phyloP scores from a whole-genome alignment of 2,888 invertebrate species.

The Cheilosia impressa region DNA sequence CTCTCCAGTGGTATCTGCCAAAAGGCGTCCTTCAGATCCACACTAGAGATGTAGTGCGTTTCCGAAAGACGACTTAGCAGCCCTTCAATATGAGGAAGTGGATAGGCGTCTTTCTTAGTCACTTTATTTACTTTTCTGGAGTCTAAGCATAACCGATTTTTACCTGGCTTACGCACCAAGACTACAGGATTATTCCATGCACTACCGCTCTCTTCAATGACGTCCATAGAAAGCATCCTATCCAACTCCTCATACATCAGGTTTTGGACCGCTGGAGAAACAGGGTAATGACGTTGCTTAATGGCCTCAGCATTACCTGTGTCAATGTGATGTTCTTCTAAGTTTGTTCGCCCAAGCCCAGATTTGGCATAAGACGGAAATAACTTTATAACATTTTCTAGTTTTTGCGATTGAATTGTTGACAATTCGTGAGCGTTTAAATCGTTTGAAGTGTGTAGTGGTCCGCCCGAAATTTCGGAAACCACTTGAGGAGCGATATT shows the following conservation, averaged over 20 bases:
- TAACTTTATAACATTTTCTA: background rate
- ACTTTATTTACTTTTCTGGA: no score
- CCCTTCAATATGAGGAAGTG: constrained; percentile 45
- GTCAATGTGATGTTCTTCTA: background rate
- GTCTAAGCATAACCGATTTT: no score
- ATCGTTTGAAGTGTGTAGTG: background rate
- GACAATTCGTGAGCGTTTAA: background rate
- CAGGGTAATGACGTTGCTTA: no score
- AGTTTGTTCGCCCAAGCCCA: constrained; percentile 11
- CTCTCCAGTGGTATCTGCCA: constrained; percentile 36
- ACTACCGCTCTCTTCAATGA: constrained; percentile 44
- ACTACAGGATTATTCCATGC: constrained; percentile 52
- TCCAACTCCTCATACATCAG: no score
- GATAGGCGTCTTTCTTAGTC: constrained; percentile 18
- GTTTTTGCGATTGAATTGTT: background rate
- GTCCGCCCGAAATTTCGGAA: background rate
- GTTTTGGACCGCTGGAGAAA: no score
- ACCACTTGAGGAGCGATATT: no score
- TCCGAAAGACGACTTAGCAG: constrained; percentile 15
- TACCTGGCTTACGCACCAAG: constrained; percentile 31
- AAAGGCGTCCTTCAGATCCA: constrained; percentile 33
- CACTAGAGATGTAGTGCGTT: constrained; percentile 5
- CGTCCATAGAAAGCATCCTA: no score
- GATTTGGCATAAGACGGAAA: constrained; percentile 27
- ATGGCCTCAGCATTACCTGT: no score